Conservation (phyloP, 35 echinoderm and acorn worm genomes). For the Lytechinus variegatus region DNA sequence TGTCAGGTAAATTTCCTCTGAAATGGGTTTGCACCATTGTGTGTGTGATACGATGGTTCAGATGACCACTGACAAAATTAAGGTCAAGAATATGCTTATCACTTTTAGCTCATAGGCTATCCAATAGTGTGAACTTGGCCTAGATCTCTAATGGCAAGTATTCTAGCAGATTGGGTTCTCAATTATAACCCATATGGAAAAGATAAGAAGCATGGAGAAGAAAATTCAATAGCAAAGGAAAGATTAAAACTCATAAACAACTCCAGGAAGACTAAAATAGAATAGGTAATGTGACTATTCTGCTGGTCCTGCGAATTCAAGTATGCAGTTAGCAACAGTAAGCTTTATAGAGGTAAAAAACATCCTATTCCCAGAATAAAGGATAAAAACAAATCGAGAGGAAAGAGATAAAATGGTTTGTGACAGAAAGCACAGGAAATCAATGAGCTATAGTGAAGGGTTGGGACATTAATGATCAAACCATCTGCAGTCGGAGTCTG, state of each 20-base stretch:
- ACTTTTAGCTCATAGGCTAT: not conserved
- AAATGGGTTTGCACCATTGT: too few relatives aligned
- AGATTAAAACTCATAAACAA: constrained; percentile 3
- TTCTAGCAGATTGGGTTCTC: not conserved
- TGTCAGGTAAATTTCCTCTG: too few relatives aligned
- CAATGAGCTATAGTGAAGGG: constrained; percentile 47
- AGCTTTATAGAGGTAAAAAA: not conserved
- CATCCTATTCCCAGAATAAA: not conserved
- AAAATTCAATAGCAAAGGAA: not conserved
- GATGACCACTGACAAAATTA: not conserved
- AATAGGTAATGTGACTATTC: not conserved
- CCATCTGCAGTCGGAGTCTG: constrained; percentile 1
- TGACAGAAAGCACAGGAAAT: constrained; percentile 40
- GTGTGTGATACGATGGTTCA: too few relatives aligned
- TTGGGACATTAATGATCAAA: constrained; percentile 23
- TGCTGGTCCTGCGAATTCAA: not conserved
- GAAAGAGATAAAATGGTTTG: constrained; percentile 47
- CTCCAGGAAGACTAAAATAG: not conserved
- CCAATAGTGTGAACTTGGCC: not conserved
- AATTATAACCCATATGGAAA: not conserved
- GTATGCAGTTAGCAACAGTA: not conserved
- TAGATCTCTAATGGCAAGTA: constrained; percentile 2
- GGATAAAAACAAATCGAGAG: constrained; percentile 23
- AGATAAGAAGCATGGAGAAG: not conserved
- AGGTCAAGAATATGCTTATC: not conserved